Percentiles rank a stretch among this genome's conserved stretches.
Evolutionary conservation across 1,140 invertebrate genomes (phyloP).

Genomic region (Trinorchestia longiramus): DNA sequence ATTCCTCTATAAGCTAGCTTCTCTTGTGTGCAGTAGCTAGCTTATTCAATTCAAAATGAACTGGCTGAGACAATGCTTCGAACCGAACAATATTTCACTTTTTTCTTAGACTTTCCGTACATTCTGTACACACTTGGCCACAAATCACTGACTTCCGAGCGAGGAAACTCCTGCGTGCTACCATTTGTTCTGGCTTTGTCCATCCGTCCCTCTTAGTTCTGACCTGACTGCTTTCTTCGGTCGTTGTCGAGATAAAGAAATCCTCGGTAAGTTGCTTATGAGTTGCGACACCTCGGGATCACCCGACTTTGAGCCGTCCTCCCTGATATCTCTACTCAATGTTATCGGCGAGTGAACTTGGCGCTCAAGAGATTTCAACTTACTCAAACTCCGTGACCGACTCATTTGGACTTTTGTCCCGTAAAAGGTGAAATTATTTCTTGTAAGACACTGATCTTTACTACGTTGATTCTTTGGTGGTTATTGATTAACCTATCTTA

Average conservation of each 20-base stretch:
- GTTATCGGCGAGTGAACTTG: not conserved
- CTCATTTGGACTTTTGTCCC: not conserved
- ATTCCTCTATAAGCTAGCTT: too few relatives aligned
- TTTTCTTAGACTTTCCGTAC: not conserved
- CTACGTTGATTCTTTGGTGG: not conserved
- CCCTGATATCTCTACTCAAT: constrained; percentile 11
- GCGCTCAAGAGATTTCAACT: not conserved
- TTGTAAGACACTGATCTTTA: not conserved
- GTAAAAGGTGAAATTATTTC: not conserved
- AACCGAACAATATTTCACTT: not conserved
- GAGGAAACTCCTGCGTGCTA: not conserved
- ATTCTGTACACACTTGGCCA: not conserved
- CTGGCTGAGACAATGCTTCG: not conserved
- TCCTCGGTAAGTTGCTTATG: constrained; percentile 19
- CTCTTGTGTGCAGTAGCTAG: too few relatives aligned
- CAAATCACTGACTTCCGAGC: not conserved
- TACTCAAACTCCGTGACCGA: not conserved
- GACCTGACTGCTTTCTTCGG: not conserved
- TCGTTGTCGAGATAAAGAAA: constrained; percentile 30
- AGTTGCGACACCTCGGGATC: constrained; percentile 43
- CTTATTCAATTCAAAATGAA: not conserved
- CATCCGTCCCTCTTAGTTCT: not conserved
- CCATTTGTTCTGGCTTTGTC: not conserved
- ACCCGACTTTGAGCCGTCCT: constrained; percentile 26
- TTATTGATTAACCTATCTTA: too few relatives aligned